Percentiles rank a stretch among this genome's conserved stretches.
Evolutionary conservation across 2,797 vertebrate genomes (phyloP).

Genomic region (Sebastes oblongus): DNA sequence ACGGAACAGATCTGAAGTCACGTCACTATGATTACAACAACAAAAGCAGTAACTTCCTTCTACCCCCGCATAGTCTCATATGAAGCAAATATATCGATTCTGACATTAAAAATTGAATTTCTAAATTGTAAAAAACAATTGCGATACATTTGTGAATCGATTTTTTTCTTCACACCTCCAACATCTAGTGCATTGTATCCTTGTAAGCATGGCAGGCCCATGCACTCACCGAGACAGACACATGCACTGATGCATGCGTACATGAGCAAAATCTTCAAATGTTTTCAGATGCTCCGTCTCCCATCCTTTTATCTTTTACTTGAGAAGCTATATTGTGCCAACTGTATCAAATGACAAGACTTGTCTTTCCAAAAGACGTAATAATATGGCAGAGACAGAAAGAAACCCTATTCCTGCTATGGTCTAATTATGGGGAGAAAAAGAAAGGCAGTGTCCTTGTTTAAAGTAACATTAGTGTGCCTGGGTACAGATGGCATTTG

Average conservation of each 20-base stretch:
- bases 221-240: neutral
- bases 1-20: too few species aligned
- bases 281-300: constrained; percentile 43
- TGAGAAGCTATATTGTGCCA: constrained; percentile 60
- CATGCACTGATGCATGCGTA: constrained; percentile 1
- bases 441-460: constrained; percentile 74
- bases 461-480: constrained; percentile 73
- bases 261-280: constrained; percentile 50
- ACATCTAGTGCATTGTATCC: constrained; percentile 21
- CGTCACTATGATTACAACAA: too few species aligned
- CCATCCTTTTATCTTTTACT: constrained; percentile 50
- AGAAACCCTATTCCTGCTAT: constrained; percentile 52
- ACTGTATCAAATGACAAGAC: constrained; percentile 71
- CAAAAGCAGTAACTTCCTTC: too few species aligned
- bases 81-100: too few species aligned
- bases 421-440: constrained; percentile 70
- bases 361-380: constrained; percentile 54
- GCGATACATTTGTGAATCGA: too few species aligned
- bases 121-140: too few species aligned
- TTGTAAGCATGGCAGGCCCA: constrained; percentile 11
- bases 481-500: constrained; percentile 80
- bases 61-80: too few species aligned
- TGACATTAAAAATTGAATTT: too few species aligned
- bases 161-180: too few species aligned
- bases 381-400: constrained; percentile 68